Evolutionary conservation across 2,888 invertebrate species (phyloP), one percentile per base, ranked within the genome.

Genomic region (Parnassius smintheus): DNA sequence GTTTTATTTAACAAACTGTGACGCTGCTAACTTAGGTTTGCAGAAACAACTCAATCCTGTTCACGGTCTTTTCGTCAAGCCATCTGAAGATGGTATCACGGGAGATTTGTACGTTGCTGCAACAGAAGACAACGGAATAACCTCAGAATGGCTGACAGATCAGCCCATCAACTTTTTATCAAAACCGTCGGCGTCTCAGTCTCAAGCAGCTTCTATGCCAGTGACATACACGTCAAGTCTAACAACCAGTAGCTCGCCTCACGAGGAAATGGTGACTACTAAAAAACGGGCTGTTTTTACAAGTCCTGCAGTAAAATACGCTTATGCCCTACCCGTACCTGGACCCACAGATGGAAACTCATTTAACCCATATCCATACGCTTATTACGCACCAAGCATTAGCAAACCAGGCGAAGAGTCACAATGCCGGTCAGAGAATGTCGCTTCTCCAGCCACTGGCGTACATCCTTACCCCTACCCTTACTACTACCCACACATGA

Each of bases 51-150:
- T 89, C 8, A 86, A 85, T 35, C 89, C 89, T n/a, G 90, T 91
- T 7, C 89, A 88, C 48, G 85, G 88, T 2, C 73, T 91, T 1
- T 91, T 80, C 69, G 84, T 91, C 11, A 87, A 88, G 64, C 90
- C 90, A 1, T 91, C 91, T 2, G 68, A 68, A 4, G 90, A 91
- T 64, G 90, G 91, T 0, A 80, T 81, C 8, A 88, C 89, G 0
- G 91, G 91, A 35, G 91, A 91, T 67, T 75, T 91, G 10, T 91
- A 86, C 73, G 90, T 91, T 1, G 91, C 91, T 8, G 91, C 91
- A 1, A 76, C 90, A 9, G 91, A 91, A 73, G 88, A 91, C 51
- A 83, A 70, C 51, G 90, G 88, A 22, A 75, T 80, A 1, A 85
- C 83, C 59, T 74, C 87, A 0, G 86, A 89, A 65, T 91, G 91